phyloP scores from a whole-genome alignment of 1,140 invertebrate species.

The Anoplolepis gracilipes region DNA sequence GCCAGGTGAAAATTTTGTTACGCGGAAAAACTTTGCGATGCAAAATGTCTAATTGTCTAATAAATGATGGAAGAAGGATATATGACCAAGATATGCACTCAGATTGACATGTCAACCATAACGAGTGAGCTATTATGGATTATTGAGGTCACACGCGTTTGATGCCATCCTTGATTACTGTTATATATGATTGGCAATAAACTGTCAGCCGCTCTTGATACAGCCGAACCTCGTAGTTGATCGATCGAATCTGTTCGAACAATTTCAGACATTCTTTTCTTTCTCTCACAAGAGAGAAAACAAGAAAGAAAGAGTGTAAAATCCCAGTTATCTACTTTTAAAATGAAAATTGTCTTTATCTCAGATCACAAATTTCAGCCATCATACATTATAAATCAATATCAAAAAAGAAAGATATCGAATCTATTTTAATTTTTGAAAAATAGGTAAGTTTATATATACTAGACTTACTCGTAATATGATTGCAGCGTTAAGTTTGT shows the following conservation, averaged over 20 bases:
- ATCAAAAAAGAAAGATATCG: background rate
- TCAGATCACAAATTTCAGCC: background rate
- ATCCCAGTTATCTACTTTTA: background rate
- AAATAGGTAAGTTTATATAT: background rate
- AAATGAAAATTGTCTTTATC: background rate
- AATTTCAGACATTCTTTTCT: slow-evolving; percentile 31
- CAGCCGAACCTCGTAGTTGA: slow-evolving; percentile 17
- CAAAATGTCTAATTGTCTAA: slow-evolving; percentile 41
- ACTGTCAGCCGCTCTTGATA: slow-evolving; percentile 11
- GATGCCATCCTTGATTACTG: slow-evolving; percentile 56
- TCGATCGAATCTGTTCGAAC: slow-evolving; percentile 28
- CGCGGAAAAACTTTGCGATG: background rate
- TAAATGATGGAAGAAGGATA: slow-evolving; percentile 41
- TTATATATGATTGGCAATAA: slow-evolving; percentile 63
- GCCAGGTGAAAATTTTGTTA: background rate
- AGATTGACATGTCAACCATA: slow-evolving; percentile 58
- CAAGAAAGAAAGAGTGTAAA: background rate
- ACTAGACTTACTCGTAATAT: background rate
- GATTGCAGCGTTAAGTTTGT: background rate
- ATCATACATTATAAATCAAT: background rate
- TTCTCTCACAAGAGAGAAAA: background rate
- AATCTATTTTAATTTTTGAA: background rate
- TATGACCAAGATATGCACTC: slow-evolving; percentile 27
- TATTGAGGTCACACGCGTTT: slow-evolving; percentile 61
- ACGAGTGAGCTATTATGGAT: slow-evolving; percentile 59